Conservation (phyloP, 2,797 vertebrate genomes). For the Hippoglossus hippoglossus region DNA sequence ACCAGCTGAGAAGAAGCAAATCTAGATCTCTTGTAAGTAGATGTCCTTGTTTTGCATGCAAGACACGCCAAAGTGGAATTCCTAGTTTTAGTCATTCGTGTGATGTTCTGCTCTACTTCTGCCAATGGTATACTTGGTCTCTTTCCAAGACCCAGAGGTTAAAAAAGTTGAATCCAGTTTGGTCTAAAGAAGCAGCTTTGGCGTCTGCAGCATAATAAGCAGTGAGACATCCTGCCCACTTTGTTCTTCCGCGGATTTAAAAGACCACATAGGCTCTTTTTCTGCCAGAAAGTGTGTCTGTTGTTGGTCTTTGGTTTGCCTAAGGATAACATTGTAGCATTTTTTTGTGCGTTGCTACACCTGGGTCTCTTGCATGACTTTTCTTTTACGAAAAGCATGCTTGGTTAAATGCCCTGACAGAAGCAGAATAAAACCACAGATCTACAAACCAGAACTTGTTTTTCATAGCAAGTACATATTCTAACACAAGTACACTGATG, state of each 20-base stretch:
- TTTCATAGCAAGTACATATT: no score
- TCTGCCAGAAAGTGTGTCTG: not conserved
- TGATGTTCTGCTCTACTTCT: constrained; percentile 47
- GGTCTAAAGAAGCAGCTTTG: constrained; percentile 35
- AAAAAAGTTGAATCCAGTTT: constrained; percentile 35
- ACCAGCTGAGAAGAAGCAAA: not conserved
- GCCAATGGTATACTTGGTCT: constrained; percentile 27
- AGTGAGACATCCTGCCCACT: constrained; percentile 13
- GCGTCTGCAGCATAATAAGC: constrained; percentile 52
- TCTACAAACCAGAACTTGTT: no score
- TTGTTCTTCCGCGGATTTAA: constrained; percentile 22
- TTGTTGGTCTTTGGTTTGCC: no score
- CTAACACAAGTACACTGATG: no score
- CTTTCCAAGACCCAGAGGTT: constrained; percentile 37
- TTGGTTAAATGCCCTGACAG: no score
- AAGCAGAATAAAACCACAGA: no score
- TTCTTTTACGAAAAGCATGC: no score
- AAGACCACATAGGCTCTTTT: not conserved
- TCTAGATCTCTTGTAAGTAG: not conserved
- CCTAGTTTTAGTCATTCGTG: constrained; percentile 12
- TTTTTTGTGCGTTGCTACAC: no score
- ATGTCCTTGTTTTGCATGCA: not conserved
- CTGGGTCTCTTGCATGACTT: no score
- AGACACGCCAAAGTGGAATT: not conserved
- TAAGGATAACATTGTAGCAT: no score